These are phyloP conservation scores for Lethenteron camtschaticum DNA, from an alignment of 2,113 vertebrate genomes.

Conservation along the genomic window DNA sequence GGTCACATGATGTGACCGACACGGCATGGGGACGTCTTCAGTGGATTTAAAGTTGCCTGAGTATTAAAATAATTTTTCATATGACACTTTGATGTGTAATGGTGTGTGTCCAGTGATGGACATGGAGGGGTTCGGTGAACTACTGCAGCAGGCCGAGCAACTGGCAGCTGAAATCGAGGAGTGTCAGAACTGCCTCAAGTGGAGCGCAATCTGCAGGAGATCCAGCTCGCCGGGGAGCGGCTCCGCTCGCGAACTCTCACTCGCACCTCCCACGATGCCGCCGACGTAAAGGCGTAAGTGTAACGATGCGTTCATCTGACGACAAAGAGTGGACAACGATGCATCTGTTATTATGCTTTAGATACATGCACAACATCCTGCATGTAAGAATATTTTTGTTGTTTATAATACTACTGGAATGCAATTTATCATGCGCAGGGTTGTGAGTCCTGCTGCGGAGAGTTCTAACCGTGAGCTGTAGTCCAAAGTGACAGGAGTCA, in stretches of 20 bases:
- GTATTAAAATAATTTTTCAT: too few species aligned
- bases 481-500: too few species aligned
- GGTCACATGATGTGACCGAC: too few species aligned
- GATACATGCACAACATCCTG: neutral
- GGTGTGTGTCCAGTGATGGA: conserved; percentile 33
- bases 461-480: too few species aligned
- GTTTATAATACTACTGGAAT: neutral
- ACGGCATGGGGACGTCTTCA: too few species aligned
- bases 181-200: conserved; percentile 81
- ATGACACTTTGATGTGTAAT: too few species aligned
- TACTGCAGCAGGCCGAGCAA: conserved; percentile 90
- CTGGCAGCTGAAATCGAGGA: conserved; percentile 78
- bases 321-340: neutral
- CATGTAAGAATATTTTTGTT: neutral
- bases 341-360: neutral
- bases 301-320: neutral
- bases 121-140: conserved; percentile 70
- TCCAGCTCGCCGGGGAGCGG: conserved; percentile 79
- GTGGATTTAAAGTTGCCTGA: too few species aligned
- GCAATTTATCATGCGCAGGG: neutral
- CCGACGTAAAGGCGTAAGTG: conserved; percentile 86
- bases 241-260: conserved; percentile 74
- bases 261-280: conserved; percentile 76
- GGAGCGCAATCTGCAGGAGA: conserved; percentile 77
- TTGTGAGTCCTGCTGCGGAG: too few species aligned